These are phyloP conservation scores for Bombus waltoni DNA, from an alignment of 1,140 invertebrate species.

Conservation along the genomic window DNA sequence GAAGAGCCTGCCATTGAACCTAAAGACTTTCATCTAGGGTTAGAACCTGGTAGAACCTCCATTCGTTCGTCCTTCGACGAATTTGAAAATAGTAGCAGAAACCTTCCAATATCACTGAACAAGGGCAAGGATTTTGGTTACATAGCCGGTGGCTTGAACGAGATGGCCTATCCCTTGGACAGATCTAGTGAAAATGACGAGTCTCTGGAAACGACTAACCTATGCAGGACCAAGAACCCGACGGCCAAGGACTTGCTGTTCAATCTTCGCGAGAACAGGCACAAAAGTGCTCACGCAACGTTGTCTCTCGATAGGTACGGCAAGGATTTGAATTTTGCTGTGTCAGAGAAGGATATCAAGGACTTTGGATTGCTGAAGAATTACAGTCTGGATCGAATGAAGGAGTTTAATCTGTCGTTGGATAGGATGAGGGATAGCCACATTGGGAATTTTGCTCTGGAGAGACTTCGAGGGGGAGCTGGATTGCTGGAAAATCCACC, in stretches of 20 bases:
- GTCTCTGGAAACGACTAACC: constrained; percentile 38
- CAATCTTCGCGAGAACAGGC: constrained; percentile 64
- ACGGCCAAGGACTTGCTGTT: constrained; percentile 69
- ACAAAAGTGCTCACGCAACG: constrained; percentile 64
- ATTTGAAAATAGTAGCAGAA: constrained; percentile 56
- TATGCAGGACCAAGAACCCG: constrained; percentile 63
- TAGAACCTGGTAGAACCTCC: constrained; percentile 47
- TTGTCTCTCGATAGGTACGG: constrained; percentile 56
- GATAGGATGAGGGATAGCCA: constrained; percentile 69
- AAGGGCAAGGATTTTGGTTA: constrained; percentile 70
- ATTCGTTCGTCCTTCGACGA: constrained; percentile 60
- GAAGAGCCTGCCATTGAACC: constrained; percentile 51
- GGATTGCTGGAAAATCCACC: constrained; percentile 67
- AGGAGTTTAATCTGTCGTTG: constrained; percentile 68
- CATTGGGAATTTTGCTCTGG: constrained; percentile 61
- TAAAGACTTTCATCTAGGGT: constrained; percentile 60
- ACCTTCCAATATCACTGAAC: constrained; percentile 63
- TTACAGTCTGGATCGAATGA: constrained; percentile 71
- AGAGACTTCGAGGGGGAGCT: constrained; percentile 63
- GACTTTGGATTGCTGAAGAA: constrained; percentile 71
- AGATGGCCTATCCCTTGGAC: constrained; percentile 63
- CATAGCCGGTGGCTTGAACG: constrained; percentile 40
- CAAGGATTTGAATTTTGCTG: constrained; percentile 61
- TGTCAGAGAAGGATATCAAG: constrained; percentile 66
- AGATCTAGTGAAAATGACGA: constrained; percentile 65